Percentiles rank a stretch among this genome's conserved stretches.
phyloP scores from a whole-genome alignment of 2,888 invertebrate species.

The Eupithecia inturbata region DNA sequence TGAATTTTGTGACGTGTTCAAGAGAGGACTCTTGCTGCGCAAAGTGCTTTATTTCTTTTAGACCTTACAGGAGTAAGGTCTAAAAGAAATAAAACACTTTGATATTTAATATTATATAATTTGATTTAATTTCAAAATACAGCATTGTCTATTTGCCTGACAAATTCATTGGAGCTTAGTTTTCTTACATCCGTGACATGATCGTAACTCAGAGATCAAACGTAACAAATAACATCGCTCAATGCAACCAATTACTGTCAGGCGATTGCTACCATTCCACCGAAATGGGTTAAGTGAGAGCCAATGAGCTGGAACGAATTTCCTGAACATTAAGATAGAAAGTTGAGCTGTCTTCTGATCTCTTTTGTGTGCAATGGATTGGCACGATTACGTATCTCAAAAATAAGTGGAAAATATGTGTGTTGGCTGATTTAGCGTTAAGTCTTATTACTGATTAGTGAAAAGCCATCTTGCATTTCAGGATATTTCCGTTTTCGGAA shows the following conservation, averaged over 20 bases:
- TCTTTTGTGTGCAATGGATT: slow-evolving; percentile 10
- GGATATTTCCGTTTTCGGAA: not conserved
- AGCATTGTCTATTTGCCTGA: not conserved
- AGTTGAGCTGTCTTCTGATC: slow-evolving; percentile 12
- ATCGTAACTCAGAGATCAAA: slow-evolving; percentile 14
- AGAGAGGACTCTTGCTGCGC: too few species aligned
- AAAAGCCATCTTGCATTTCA: not conserved
- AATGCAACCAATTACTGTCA: slow-evolving; percentile 23
- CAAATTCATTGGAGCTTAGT: not conserved
- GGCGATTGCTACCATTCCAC: slow-evolving; percentile 17
- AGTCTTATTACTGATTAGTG: not conserved
- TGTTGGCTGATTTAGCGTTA: not conserved
- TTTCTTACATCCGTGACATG: slow-evolving; percentile 8
- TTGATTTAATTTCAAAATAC: too few species aligned
- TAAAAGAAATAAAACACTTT: too few species aligned
- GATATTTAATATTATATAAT: too few species aligned
- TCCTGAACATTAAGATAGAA: slow-evolving; percentile 17
- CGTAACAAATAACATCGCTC: slow-evolving; percentile 21
- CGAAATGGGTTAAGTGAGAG: slow-evolving; percentile 22
- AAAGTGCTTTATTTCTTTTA: too few species aligned
- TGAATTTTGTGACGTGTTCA: too few species aligned
- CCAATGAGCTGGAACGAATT: slow-evolving; percentile 20
- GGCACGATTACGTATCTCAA: not conserved
- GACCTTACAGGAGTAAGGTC: too few species aligned
- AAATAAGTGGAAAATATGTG: not conserved